Evolutionary conservation across 2,113 vertebrate species (phyloP).

Genomic region (Eonycteris spelaea): DNA sequence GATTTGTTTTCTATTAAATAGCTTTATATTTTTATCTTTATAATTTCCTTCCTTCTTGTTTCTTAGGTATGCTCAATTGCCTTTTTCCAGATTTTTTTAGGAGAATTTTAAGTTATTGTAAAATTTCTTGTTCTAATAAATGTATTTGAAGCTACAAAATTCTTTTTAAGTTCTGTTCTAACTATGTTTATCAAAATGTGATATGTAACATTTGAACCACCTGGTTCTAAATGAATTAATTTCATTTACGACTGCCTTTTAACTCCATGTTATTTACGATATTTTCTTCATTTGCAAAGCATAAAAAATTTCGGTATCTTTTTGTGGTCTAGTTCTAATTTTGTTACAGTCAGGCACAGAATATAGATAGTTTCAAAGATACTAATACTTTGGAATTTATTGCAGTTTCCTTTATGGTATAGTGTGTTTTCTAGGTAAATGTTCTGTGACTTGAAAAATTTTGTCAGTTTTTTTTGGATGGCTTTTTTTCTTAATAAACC

Average conservation of each 20-base stretch:
- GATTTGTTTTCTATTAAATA: conserved; percentile 8
- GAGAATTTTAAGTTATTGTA: not conserved
- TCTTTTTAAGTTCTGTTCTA: not conserved
- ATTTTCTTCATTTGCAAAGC: not conserved
- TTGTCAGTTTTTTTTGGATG: not conserved
- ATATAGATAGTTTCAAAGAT: not conserved
- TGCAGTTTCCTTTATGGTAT: not conserved
- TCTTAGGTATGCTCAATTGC: not conserved
- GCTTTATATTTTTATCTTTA: not conserved
- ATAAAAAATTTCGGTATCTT: not conserved
- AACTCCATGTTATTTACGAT: not conserved
- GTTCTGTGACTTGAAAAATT: not conserved
- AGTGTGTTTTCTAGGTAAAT: not conserved
- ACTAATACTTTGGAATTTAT: not conserved
- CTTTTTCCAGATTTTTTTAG: not conserved
- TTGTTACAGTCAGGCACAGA: not conserved
- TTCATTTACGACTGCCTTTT: not conserved
- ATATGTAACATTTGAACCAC: not conserved
- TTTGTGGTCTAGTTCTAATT: not conserved
- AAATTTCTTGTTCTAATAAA: not conserved
- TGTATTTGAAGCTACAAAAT: not conserved
- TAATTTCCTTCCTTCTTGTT: not conserved
- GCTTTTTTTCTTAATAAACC: not conserved
- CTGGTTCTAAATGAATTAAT: not conserved
- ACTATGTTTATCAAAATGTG: not conserved